Base-by-base conservation (phyloP, 2,113 vertebrate genomes). In the Calidris pugnax region DNA sequence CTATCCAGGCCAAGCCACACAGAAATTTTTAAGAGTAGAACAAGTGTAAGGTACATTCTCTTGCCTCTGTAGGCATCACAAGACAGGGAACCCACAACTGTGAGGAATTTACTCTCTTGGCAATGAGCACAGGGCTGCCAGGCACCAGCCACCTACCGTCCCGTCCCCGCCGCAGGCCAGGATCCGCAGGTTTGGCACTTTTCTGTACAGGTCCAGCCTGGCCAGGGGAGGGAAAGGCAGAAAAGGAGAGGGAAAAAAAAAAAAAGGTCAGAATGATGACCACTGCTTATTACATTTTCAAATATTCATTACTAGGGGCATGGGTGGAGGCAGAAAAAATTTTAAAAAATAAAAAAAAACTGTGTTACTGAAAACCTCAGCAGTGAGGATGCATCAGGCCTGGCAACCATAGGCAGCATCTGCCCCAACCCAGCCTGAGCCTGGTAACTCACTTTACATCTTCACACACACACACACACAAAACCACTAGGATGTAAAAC, bases 131-230 rank as follows among this genome's bases (percentile, higher is more conserved):
- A 0, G n/a, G n/a, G 37, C 28, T 81, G 37, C 56, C 60, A 56
- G 27, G 30, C 4, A 0, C 10, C 1, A 0, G 37, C 5, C 73
- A 98, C 98, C 85, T 98, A 98, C 98, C 97, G 98, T 98, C 97
- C 98, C 98, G n/a, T 98, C 98, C 30, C 98, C 98, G 1, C 98
- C 98, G 4, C 98, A 98, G 64, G 98, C 98, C 90, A 98, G 96
- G 91, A 98, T 98, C 83, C 98, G 96, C 81, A 98, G 97, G 93
- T 98, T 98, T 89, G 98, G 98, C 86, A 98, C 98, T 94, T 98
- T 98, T 93, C 98, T 98, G 80, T 98, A 98, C 66, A 98, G 71
- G 71, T 98, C 98, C 89, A 98, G 97, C 92, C 98, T 98, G 94
- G 39, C 2, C 80, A 50, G 24, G 32, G 22, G 12, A 90, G 4